Evolutionary conservation across 2,797 vertebrate species (phyloP).

Genomic region (Enteromius radiatus): DNA sequence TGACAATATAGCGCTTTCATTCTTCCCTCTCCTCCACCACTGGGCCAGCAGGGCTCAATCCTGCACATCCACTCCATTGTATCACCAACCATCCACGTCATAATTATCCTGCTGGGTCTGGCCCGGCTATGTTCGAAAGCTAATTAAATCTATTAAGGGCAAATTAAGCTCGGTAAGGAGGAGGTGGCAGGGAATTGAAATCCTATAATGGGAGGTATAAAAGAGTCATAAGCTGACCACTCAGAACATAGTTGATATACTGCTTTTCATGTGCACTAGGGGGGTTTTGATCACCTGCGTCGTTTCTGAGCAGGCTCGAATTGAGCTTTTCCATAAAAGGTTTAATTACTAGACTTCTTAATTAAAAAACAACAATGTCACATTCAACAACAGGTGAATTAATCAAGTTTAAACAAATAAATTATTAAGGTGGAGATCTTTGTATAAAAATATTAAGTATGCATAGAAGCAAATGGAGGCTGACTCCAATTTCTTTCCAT

Average conservation of each 20-base stretch:
- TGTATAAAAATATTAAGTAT: constrained; percentile 52
- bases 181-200: constrained; percentile 42
- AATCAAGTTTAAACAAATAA: constrained; percentile 57
- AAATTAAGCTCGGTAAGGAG: constrained; percentile 41
- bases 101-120: constrained; percentile 65
- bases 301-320: constrained; percentile 23
- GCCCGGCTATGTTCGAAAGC: constrained; percentile 58
- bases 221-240: constrained; percentile 29
- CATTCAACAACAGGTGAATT: constrained; percentile 56
- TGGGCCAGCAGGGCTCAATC: constrained; percentile 30
- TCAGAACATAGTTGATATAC: constrained; percentile 41
- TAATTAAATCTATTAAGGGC: constrained; percentile 63
- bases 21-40: constrained; percentile 27
- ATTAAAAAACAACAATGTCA: constrained; percentile 52
- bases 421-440: constrained; percentile 47
- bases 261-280: constrained; percentile 49
- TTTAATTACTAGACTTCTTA: constrained; percentile 54
- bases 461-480: not conserved
- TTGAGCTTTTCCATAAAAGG: constrained; percentile 45
- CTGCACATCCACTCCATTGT: constrained; percentile 60
- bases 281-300: constrained; percentile 36
- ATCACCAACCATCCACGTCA: constrained; percentile 62
- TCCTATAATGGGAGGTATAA: constrained; percentile 53
- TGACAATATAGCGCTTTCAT: not conserved
- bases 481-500: not conserved